Conservation (phyloP, 2,113 vertebrate genomes). For the Otis tarda region DNA sequence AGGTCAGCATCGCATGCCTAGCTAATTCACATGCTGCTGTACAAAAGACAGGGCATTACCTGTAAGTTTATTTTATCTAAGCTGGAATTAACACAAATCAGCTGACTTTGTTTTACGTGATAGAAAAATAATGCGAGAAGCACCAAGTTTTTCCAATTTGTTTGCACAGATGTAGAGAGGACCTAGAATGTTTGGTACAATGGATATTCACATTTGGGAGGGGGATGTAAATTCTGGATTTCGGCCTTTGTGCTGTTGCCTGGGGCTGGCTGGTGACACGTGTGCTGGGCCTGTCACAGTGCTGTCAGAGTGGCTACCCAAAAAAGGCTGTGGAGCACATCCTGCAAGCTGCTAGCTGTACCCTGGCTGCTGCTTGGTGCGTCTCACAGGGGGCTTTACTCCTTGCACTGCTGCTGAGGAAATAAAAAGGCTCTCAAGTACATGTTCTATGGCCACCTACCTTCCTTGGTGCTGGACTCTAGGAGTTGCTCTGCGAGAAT, state of each 20-base stretch:
- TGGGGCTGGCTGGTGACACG: neutral
- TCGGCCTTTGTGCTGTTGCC: neutral
- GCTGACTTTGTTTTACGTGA: neutral
- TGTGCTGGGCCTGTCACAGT: neutral
- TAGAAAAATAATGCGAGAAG: neutral
- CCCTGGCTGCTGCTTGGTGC: neutral
- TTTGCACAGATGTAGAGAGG: neutral
- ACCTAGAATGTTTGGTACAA: neutral
- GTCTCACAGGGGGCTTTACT: neutral
- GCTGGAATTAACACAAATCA: neutral
- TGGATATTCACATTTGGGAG: neutral
- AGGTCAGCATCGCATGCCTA: neutral
- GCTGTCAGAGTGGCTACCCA: neutral
- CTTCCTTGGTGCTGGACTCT: neutral
- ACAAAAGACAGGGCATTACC: neutral
- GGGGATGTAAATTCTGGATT: neutral
- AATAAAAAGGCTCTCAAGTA: neutral
- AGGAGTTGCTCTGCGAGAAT: neutral
- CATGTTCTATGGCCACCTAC: neutral
- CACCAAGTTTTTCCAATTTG: neutral
- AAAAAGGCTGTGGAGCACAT: neutral
- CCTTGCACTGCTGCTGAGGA: neutral
- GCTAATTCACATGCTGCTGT: neutral
- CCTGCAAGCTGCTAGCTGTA: neutral
- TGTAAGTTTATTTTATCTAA: neutral